Base-by-base conservation (phyloP, 2,113 vertebrate species). In the Zosterops lateralis region DNA sequence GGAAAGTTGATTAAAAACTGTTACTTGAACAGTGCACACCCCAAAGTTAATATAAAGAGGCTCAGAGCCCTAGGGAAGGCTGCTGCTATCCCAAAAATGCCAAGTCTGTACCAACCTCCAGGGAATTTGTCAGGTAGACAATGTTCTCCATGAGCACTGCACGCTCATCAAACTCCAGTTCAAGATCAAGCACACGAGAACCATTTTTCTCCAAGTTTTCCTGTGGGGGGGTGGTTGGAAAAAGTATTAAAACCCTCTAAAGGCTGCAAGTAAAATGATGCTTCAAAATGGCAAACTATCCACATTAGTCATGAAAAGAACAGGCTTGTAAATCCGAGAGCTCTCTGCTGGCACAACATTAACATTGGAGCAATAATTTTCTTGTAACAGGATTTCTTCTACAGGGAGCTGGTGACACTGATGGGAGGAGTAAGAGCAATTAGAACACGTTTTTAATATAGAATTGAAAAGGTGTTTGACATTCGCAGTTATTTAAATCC, bases 151-250 rank as follows among this genome's bases (percentile, higher is more conserved):
- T 96, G 50, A 99, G 98, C 58, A 99, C 99, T 5, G 98, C 92
- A 32, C 97, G 98, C 88, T 99, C 99, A 68, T 99, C 99, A 93
- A 99, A 99, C 96, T 99, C 99, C 97, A 99, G 97, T 8, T 99
- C 98, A 72, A 99, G 97, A 94, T 99, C 98, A 92, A 99, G 97
- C 78, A 99, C 98, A 73, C 97, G 95, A 14, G 98, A 97, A 7
- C 99, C 99, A 4, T 97, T 98, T 95, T 99, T 99, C 97, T 99
- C 99, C 92, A 99, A 97, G 91, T 98, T 99, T 93, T 99, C 99
- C 99, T 99, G 95, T n/a, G 6, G 51, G 40, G 61, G 28, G 12
- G 5, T 10, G 10, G 47, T 24, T 7, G 4, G 7, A 90, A 60
- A 60, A 45, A 28, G 28, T 6, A 56, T 89, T 82, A 76, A 92